Conservation (phyloP, 37 sponge, comb jelly and placozoan genomes). For the Trichoplax adhaerens region DNA sequence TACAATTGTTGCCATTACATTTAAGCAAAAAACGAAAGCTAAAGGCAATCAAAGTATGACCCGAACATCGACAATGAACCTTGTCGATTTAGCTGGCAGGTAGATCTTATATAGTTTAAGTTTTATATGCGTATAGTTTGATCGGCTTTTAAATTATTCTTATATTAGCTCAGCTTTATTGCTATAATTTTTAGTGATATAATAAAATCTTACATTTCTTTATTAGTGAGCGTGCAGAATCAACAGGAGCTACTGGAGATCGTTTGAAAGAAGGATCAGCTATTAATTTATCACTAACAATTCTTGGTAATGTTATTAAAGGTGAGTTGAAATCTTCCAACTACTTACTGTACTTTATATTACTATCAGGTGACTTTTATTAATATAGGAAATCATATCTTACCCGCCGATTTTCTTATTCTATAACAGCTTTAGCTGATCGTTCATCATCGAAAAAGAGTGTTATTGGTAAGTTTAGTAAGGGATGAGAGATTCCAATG, state of each 20-base stretch:
- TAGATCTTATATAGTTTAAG: slow-evolving; percentile 1
- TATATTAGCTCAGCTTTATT: no score
- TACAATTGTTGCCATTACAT: slow-evolving; percentile 41
- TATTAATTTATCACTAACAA: slow-evolving; percentile 56
- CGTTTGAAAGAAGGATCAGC: slow-evolving; percentile 49
- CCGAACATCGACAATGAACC: slow-evolving; percentile 40
- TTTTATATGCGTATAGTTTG: neutral
- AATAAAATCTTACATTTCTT: neutral
- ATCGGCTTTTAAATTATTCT: neutral
- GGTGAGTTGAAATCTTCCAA: slow-evolving; percentile 7
- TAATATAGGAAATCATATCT: no score
- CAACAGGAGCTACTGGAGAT: slow-evolving; percentile 55
- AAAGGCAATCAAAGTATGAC: slow-evolving; percentile 17
- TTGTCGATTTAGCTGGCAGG: slow-evolving; percentile 66
- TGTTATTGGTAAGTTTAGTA: neutral
- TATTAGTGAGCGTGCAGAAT: slow-evolving; percentile 45
- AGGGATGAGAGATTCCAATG: no score
- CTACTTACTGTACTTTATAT: neutral
- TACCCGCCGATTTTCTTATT: neutral
- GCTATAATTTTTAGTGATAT: neutral
- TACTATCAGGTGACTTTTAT: neutral
- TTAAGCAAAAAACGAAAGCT: slow-evolving; percentile 34
- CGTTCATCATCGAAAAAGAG: slow-evolving; percentile 26
- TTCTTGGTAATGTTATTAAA: slow-evolving; percentile 56
- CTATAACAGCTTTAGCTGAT: slow-evolving; percentile 32